These are phyloP conservation scores for Eulithis prunata DNA, from an alignment of 2,888 invertebrate genomes.

Conservation along the genomic window DNA sequence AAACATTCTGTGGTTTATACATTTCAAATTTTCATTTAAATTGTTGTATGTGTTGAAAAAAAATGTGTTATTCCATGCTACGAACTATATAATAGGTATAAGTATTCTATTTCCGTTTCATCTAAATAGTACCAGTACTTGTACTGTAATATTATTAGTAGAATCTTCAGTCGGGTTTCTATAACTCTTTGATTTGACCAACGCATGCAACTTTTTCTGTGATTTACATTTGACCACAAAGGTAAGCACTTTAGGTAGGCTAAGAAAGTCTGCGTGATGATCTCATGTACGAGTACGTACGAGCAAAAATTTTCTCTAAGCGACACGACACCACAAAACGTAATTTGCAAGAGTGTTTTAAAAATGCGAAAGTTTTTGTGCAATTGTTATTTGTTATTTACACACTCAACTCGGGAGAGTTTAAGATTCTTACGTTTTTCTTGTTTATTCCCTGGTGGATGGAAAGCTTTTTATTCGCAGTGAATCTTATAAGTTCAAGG, in stretches of 20 bases:
- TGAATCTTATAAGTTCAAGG: too few species aligned
- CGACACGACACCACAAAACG: constrained; percentile 8
- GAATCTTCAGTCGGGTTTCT: neutral
- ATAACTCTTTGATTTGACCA: constrained; percentile 17
- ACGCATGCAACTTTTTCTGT: constrained; percentile 33
- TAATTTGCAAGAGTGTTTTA: neutral
- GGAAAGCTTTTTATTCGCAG: too few species aligned
- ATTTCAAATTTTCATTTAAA: too few species aligned
- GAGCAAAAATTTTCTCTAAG: constrained; percentile 15
- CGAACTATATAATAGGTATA: too few species aligned
- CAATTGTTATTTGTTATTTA: neutral
- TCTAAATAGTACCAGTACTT: too few species aligned
- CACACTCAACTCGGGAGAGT: neutral
- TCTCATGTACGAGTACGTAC: constrained; percentile 12
- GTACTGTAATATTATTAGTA: too few species aligned
- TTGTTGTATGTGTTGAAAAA: too few species aligned
- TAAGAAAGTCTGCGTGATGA: constrained; percentile 29
- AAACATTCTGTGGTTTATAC: too few species aligned
- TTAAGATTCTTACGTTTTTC: too few species aligned
- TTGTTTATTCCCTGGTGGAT: too few species aligned
- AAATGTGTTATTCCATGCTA: too few species aligned
- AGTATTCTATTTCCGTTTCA: too few species aligned
- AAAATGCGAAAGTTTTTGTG: constrained; percentile 11
- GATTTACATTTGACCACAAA: constrained; percentile 42
- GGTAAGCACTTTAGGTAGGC: constrained; percentile 9